Base-by-base conservation (phyloP, 2,888 invertebrate genomes). In the Pyrgus malvae region DNA sequence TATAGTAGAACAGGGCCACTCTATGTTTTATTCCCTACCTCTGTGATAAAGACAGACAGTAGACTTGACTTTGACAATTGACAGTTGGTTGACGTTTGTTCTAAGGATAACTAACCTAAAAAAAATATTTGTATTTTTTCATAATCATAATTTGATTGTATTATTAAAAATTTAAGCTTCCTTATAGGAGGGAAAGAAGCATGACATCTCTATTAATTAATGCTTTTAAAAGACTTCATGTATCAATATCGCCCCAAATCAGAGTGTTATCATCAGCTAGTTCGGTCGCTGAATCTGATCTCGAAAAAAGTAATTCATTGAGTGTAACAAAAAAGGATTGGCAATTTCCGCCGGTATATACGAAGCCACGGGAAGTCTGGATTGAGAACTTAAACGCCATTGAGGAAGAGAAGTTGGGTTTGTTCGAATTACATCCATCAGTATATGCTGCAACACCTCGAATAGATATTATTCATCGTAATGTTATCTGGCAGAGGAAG, bases 381-480 rank as follows among this genome's bases (percentile, higher is more conserved):
- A 91, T 98, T 35, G 97, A 97, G 76, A 97, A 95, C 80, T 76
- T 96, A 33, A 94, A 96, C 72, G 93, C 94, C 0, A 81, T 94
- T 12, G 92, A 94, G 60, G 95, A 95, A 69, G 92, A 93, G 58
- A 96, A 96, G 78, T 72, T 97, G n/a, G 97, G 96, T 0, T 78
- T 99, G 1, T 87, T 98, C 25, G 95, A 96, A 74, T 85, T 99
- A 31, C 98, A 99, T 87, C 98, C 99, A 0, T 93, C 94, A 59
- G 90, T 99, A 6, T 99, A 96, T 81, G 97, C 94, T 0, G 89
- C 92, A 0, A 92, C 93, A 66, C 98, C 98, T 0, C 92, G 98
- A 48, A 92, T 98, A 29, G 98, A 99, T 78, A 82, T 98, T 8
- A 93, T 99, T 48, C 94, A 96, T 61, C 91, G 93, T 61, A 99